A percentile compares a stretch with the other conserved stretches of the same genome.
Evolutionary conservation across 1,140 invertebrate species (phyloP).

Genomic region (Gonatopus flavifemur): DNA sequence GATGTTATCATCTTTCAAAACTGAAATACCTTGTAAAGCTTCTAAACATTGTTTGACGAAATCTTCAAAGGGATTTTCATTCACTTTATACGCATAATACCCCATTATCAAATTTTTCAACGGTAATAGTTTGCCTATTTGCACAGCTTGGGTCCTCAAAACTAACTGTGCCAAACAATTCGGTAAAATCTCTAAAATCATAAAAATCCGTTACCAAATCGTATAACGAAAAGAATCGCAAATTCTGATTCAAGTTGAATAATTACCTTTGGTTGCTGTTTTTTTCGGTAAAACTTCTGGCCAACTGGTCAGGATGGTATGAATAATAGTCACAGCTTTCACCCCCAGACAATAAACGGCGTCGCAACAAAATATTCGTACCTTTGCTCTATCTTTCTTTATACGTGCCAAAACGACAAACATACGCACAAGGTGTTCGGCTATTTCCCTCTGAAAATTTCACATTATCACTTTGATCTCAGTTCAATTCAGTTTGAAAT

Average conservation of each 20-base stretch:
- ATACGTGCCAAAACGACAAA: conserved; percentile 39
- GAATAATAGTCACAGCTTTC: conserved; percentile 33
- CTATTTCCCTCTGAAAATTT: conserved; percentile 21
- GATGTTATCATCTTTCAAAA: no score
- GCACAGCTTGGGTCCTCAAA: conserved; percentile 1
- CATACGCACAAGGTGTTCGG: conserved; percentile 36
- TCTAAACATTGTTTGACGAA: conserved; percentile 27
- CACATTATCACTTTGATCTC: no score
- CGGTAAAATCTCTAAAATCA: conserved; percentile 34
- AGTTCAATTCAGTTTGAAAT: no score
- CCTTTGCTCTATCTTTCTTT: conserved; percentile 47
- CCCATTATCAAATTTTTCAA: conserved; percentile 31
- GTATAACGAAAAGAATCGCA: no score
- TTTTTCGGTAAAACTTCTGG: conserved; percentile 47
- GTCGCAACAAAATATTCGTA: conserved; percentile 48
- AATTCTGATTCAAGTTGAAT: no score
- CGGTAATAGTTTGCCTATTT: conserved; percentile 18
- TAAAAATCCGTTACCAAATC: not conserved
- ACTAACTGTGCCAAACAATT: conserved; percentile 40
- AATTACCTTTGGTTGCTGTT: conserved; percentile 27
- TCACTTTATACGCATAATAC: conserved; percentile 36
- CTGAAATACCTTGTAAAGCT: conserved; percentile 36
- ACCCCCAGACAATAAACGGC: conserved; percentile 43
- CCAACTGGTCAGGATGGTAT: conserved; percentile 42
- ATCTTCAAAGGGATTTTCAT: conserved; percentile 9